A percentile compares a stretch with the other conserved stretches of the same genome.
Conservation (phyloP, 2,888 invertebrate genomes). For the Empis stercorea region DNA sequence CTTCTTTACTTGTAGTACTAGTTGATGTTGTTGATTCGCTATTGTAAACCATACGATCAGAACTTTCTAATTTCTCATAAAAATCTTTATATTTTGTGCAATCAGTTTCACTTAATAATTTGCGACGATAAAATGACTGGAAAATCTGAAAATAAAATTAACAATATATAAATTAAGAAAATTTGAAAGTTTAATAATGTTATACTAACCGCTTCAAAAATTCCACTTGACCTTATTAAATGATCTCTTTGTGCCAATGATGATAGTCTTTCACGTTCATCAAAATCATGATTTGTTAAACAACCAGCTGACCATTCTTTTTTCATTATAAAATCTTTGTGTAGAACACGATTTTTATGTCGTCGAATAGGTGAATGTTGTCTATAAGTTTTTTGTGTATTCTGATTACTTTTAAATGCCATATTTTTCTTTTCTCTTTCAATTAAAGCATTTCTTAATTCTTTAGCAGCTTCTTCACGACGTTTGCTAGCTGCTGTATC, state of each 20-base stretch:
- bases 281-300: slow-evolving; percentile 30
- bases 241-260: slow-evolving; percentile 54
- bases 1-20: no score
- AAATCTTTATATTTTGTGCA: slow-evolving; percentile 22
- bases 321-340: not conserved
- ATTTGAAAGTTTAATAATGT: not conserved
- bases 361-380: slow-evolving; percentile 1
- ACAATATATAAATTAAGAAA: not conserved
- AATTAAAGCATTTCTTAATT: slow-evolving; percentile 48
- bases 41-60: no score
- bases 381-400: slow-evolving; percentile 12
- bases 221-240: slow-evolving; percentile 54
- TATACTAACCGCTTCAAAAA: slow-evolving; percentile 46
- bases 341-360: not conserved
- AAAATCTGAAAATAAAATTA: slow-evolving; percentile 22
- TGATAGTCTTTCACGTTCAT: slow-evolving; percentile 57
- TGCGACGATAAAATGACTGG: slow-evolving; percentile 20
- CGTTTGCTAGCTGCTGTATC: slow-evolving; percentile 66
- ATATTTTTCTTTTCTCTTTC: slow-evolving; percentile 7
- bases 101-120: slow-evolving; percentile 29
- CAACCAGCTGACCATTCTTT: not conserved
- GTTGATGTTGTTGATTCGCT: no score
- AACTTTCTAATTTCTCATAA: not conserved
- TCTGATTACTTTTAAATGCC: slow-evolving; percentile 3
- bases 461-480: slow-evolving; percentile 58